A percentile compares a stretch with the other conserved stretches of the same genome.
These are phyloP conservation scores for Athalia circularis DNA, from an alignment of 2,888 invertebrate genomes.

Conservation along the genomic window DNA sequence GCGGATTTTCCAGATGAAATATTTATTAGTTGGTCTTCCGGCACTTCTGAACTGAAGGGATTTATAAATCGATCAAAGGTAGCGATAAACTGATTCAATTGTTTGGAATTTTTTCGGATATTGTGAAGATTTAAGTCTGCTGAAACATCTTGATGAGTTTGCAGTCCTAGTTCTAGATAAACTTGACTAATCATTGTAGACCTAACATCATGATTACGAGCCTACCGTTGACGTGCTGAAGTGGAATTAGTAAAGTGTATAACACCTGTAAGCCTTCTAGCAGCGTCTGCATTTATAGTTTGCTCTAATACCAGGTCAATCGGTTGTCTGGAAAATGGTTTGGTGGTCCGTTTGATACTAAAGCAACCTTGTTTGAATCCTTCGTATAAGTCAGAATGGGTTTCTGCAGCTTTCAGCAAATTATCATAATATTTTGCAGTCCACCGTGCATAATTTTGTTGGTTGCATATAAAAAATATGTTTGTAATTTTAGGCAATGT, in stretches of 20 bases:
- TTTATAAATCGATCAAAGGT: too few species aligned
- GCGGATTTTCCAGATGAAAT: too few species aligned
- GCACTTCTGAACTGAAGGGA: too few species aligned
- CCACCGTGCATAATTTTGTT: constrained; percentile 61
- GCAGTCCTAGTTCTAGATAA: too few species aligned
- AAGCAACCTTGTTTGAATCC: constrained; percentile 58
- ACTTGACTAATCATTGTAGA: too few species aligned
- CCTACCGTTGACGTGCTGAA: constrained; percentile 19
- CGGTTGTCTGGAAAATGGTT: constrained; percentile 63
- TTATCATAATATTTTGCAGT: constrained; percentile 59
- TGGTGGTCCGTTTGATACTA: constrained; percentile 59
- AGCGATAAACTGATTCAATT: too few species aligned
- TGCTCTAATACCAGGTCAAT: constrained; percentile 65
- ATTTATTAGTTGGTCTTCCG: too few species aligned
- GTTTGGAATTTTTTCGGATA: too few species aligned
- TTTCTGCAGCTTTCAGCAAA: constrained; percentile 59
- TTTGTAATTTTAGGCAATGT: constrained; percentile 53
- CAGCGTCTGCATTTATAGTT: constrained; percentile 65
- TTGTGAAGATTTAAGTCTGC: too few species aligned
- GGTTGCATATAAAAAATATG: constrained; percentile 56
- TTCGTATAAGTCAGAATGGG: constrained; percentile 58
- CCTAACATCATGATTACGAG: constrained; percentile 10
- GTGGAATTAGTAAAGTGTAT: constrained; percentile 32
- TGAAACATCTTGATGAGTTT: too few species aligned
- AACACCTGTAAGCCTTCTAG: constrained; percentile 56